A percentile compares a stretch with the other conserved stretches of the same genome.
Conservation (phyloP, 2,797 vertebrate genomes). For the Sternotherus odoratus region DNA sequence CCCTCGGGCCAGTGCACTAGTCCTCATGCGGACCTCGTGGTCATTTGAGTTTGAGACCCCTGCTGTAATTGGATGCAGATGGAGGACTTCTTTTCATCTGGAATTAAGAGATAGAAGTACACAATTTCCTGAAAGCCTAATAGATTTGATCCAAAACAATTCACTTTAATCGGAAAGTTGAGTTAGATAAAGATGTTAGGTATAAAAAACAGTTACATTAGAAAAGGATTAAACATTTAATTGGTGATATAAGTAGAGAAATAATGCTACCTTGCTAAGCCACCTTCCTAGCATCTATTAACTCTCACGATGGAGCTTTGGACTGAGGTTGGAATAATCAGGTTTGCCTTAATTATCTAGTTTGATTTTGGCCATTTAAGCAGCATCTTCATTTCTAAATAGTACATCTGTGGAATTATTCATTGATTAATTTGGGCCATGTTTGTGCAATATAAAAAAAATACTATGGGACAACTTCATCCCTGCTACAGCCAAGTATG, state of each 20-base stretch:
- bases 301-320: background rate
- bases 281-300: background rate
- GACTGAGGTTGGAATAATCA: background rate
- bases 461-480: background rate
- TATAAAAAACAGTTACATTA: background rate
- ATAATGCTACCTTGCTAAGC: background rate
- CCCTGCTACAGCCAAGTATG: background rate
- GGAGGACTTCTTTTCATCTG: background rate
- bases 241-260: background rate
- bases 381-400: background rate
- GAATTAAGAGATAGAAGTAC: background rate
- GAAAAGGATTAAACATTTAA: background rate
- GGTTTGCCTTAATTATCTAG: background rate
- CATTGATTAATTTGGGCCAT: background rate
- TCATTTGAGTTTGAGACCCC: too few relatives aligned
- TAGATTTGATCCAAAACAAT: background rate
- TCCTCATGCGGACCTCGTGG: too few relatives aligned
- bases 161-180: background rate
- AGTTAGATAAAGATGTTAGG: background rate
- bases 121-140: background rate
- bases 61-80: background rate
- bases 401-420: background rate
- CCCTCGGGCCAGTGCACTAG: too few relatives aligned
- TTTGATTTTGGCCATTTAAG: slow-evolving; percentile 28
- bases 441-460: background rate